Conservation (phyloP, 1,140 invertebrate genomes). For the Planococcus citri region DNA sequence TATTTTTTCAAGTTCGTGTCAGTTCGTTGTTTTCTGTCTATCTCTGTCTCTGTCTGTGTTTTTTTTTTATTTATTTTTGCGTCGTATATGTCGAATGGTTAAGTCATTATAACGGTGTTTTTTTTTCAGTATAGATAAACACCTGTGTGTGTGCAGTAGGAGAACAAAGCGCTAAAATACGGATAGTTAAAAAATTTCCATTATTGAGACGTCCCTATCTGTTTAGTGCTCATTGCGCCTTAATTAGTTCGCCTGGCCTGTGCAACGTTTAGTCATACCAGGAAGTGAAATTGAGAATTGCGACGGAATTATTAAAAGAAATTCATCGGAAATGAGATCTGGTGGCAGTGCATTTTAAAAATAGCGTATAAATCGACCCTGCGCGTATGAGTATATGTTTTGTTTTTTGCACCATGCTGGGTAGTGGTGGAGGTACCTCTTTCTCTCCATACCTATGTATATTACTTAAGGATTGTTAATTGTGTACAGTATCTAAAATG, state of each 20-base stretch:
- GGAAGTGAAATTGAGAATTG: not conserved
- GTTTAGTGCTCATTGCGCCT: not conserved
- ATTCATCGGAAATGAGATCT: no score
- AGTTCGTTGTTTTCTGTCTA: not conserved
- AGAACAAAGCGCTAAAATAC: not conserved
- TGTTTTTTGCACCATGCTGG: no score
- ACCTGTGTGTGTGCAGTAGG: not conserved
- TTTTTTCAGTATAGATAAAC: slow-evolving; percentile 8
- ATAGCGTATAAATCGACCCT: no score
- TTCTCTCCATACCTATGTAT: no score
- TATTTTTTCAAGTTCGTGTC: not conserved
- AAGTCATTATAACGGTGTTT: not conserved
- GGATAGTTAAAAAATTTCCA: not conserved
- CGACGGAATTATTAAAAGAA: not conserved
- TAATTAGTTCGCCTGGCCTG: not conserved
- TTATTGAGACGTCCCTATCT: not conserved
- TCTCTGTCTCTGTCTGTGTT: no score
- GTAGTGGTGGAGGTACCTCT: no score
- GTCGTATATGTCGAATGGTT: not conserved
- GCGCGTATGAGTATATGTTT: no score
- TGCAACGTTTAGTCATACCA: not conserved
- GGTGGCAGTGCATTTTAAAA: no score
- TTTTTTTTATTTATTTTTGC: not conserved
- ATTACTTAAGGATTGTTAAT: no score
- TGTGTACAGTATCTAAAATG: no score